These are phyloP conservation scores for Brachionus asplanchnoidis DNA, from an alignment of 1,140 invertebrate genomes.

Conservation along the genomic window DNA sequence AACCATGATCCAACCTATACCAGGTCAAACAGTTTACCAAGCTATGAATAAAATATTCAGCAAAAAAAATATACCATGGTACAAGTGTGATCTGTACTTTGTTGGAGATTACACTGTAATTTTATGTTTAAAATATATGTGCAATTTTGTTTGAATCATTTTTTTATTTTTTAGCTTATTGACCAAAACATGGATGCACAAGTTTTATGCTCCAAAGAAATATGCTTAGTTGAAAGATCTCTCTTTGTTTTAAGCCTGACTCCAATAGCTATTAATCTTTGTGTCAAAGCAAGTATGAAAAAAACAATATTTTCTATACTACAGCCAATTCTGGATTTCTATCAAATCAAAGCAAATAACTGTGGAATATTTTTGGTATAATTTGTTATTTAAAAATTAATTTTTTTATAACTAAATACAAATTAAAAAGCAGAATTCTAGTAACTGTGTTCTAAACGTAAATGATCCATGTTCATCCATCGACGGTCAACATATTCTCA, in stretches of 20 bases:
- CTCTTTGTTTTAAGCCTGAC: constrained; percentile 24
- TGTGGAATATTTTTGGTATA: constrained; percentile 23
- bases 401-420: not conserved
- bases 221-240: constrained; percentile 14
- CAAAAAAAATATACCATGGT: constrained; percentile 35
- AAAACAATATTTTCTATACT: not conserved
- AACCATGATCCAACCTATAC: constrained; percentile 9
- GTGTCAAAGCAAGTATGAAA: constrained; percentile 28
- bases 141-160: too few relatives aligned
- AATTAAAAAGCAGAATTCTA: constrained; percentile 8
- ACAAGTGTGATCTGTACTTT: constrained; percentile 39
- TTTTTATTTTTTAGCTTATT: not conserved
- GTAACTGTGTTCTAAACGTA: not conserved
- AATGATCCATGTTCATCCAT: constrained; percentile 8
- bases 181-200: not conserved
- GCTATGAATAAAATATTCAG: constrained; percentile 2
- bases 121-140: not conserved
- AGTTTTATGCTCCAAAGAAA: constrained; percentile 13
- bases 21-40: constrained; percentile 28
- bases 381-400: not conserved
- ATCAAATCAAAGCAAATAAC: constrained; percentile 31
- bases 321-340: constrained; percentile 21
- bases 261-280: constrained; percentile 34
- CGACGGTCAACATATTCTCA: constrained; percentile 11
- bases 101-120: constrained; percentile 18